phyloP scores from a whole-genome alignment of 2,888 invertebrate species.

The Morpho helenor region DNA sequence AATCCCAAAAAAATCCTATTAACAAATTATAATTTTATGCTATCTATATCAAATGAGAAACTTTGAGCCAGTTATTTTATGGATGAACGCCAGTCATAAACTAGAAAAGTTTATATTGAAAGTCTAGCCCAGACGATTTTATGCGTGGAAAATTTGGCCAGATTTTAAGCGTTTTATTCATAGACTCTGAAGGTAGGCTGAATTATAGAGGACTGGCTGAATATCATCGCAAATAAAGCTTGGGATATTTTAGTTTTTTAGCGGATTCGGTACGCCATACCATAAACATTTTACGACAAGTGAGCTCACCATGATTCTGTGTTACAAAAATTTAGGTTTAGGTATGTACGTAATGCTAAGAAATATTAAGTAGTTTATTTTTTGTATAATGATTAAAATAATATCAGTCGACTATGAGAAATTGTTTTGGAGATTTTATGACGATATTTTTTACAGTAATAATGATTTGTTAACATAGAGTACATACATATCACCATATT shows the following conservation, averaged over 20 bases:
- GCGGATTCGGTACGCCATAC: slow-evolving; percentile 49
- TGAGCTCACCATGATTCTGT: slow-evolving; percentile 44
- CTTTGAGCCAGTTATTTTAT: background rate
- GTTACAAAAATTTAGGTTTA: slow-evolving; percentile 24
- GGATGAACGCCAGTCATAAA: slow-evolving; percentile 2
- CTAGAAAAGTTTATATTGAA: slow-evolving; percentile 7
- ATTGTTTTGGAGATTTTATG: too few species aligned
- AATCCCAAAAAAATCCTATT: too few species aligned
- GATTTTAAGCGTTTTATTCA: slow-evolving; percentile 18
- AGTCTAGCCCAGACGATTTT: slow-evolving; percentile 2
- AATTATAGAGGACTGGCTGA: background rate
- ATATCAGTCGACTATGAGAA: too few species aligned
- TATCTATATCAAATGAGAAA: too few species aligned
- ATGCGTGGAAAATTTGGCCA: slow-evolving; percentile 3
- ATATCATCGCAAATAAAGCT: slow-evolving; percentile 20
- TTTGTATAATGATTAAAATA: too few species aligned
- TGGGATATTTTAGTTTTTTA: slow-evolving; percentile 52
- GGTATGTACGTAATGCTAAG: slow-evolving; percentile 1
- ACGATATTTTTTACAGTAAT: too few species aligned
- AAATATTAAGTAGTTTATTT: background rate
- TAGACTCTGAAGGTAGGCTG: slow-evolving; percentile 11
- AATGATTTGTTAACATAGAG: too few species aligned
- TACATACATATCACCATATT: too few species aligned
- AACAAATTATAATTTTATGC: too few species aligned
- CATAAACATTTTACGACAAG: slow-evolving; percentile 60